Evolutionary conservation across 2,888 invertebrate species (phyloP).

Genomic region (Cerceris ruficornis): DNA sequence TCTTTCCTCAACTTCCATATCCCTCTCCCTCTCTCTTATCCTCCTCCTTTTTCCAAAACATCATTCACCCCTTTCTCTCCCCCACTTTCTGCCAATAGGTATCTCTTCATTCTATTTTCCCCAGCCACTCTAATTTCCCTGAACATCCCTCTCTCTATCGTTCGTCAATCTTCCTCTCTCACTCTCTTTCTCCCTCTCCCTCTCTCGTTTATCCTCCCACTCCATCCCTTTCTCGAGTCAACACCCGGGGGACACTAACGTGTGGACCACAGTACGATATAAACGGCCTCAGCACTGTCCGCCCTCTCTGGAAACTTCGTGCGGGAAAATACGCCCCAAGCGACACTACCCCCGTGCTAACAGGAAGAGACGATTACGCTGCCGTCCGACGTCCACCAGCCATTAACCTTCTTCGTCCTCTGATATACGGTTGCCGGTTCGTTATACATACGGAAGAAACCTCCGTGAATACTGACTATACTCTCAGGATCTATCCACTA

Average conservation of each 20-base stretch:
- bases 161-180: slow-evolving; percentile 5
- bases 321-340: neutral
- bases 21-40: too few species aligned
- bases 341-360: neutral
- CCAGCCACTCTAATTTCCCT: too few species aligned
- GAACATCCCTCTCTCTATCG: too few species aligned
- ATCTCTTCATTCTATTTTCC: too few species aligned
- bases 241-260: neutral
- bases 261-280: neutral
- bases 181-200: neutral
- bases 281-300: neutral
- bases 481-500: too few species aligned
- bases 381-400: slow-evolving; percentile 15
- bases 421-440: neutral
- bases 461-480: too few species aligned
- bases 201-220: slow-evolving; percentile 1
- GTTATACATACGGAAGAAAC: too few species aligned
- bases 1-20: too few species aligned
- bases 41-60: too few species aligned
- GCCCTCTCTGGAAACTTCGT: neutral
- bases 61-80: too few species aligned
- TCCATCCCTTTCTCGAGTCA: neutral
- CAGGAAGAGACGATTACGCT: slow-evolving; percentile 19
- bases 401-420: slow-evolving; percentile 45
- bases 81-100: too few species aligned